phyloP scores from a whole-genome alignment of 2,888 invertebrate species.

The Acleris holmiana region DNA sequence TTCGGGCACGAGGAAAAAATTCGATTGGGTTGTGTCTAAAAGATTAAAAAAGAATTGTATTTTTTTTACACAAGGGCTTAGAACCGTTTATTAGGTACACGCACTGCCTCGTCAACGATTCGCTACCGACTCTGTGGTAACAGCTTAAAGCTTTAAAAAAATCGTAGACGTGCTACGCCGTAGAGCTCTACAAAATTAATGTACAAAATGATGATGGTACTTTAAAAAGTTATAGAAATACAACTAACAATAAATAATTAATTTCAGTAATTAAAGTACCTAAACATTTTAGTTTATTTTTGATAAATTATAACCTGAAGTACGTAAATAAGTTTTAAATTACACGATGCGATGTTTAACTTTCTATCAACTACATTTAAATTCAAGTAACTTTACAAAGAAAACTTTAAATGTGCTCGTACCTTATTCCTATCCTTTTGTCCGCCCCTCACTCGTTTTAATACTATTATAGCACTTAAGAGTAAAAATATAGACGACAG shows the following conservation, averaged over 20 bases:
- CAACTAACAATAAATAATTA: too few relatives aligned
- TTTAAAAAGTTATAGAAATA: too few relatives aligned
- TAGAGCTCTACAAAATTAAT: constrained; percentile 18
- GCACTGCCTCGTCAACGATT: background rate
- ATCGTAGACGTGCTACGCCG: constrained; percentile 29
- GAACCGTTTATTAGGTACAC: too few relatives aligned
- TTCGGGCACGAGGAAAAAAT: too few relatives aligned
- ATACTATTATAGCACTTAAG: constrained; percentile 56
- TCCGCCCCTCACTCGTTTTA: constrained; percentile 56
- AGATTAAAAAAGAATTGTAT: too few relatives aligned
- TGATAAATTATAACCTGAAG: too few relatives aligned
- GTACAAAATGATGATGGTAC: background rate
- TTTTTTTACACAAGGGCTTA: too few relatives aligned
- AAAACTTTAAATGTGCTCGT: background rate
- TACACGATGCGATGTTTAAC: too few relatives aligned
- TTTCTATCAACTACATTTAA: background rate
- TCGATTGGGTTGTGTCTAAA: too few relatives aligned
- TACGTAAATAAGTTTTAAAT: too few relatives aligned
- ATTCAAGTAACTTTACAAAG: background rate
- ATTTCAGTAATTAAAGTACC: too few relatives aligned
- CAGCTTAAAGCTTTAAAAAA: background rate
- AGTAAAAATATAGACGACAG: constrained; percentile 61
- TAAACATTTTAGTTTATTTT: too few relatives aligned
- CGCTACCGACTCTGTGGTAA: background rate
- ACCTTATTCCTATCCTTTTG: constrained; percentile 51